Base-by-base conservation (phyloP, 2,888 invertebrate species). In the Leptinotarsa rubiginosa region DNA sequence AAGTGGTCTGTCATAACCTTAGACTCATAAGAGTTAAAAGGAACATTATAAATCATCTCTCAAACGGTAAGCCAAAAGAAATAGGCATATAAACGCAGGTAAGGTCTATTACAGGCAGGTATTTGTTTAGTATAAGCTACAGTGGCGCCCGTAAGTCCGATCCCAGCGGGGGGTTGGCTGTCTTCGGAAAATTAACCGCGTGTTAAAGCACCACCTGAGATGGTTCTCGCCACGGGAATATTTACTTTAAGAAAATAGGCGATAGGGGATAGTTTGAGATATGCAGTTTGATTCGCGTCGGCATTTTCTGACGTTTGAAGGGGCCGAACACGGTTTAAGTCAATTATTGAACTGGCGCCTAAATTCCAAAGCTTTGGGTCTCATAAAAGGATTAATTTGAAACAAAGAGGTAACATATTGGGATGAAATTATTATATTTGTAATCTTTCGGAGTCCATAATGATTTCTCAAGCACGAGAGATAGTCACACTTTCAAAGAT, bases 121-220 rank as follows among this genome's bases (percentile, higher is more conserved):
- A 75, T 85, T 85, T 84, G 85, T 84, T 85, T 84, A 85, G 83
- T 80, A 81, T 81, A 79, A 78, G 81, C 79, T 82, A 81, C 85
- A 84, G 85, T 84, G 85, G 85, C 85, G 85, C 85, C 86, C 85
- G 85, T 83, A 82, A 81, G 85, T 84, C 85, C 83, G 81, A 78
- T 73, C 81, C 31, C 83, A 81, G 83, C 84, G 80, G 84, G 84
- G 82, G 80, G 79, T 69, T 62, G 75, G 65, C 64, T 41, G 59
- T 62, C 70, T 70, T 50, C 69, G 47, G 72, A 67, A 70, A 72
- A 70, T 72, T 75, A 66, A 75, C 69, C 75, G 62, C 65, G 65
- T 65, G 68, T 72, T 72, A 75, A 72, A 65, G 54, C 72, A 72
- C 65, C 72, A 65, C 69, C 72, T 72, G 72, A 72, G 56, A 69